Base-by-base conservation (phyloP, 2,888 invertebrate species). In the Tetranychus truncatus region DNA sequence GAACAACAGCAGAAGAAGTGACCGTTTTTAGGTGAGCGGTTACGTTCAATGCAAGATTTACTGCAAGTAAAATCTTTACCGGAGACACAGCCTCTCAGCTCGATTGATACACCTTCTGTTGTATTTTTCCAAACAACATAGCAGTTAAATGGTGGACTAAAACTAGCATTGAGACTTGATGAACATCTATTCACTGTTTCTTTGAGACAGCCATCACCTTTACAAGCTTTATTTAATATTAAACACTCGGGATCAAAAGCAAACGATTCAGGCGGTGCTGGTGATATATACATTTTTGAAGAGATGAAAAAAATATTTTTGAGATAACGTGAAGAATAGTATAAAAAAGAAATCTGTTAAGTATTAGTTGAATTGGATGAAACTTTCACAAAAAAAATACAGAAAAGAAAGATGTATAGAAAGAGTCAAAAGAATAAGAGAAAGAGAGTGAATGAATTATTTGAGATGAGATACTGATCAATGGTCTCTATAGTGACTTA, bases 401-500 rank as follows among this genome's bases (percentile, higher is more conserved):
- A 15, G 55, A 55, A 15, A 15, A 55, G 55, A 15, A 55, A 55
- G 55, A 55, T 55, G 55, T 9, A 55, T 9, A 55, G 55, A 55
- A 55, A 55, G 55, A 55, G 7, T 2, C 15, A 55, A 69, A 20
- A 69, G 21, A 69, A 24, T 6, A 11, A 69, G 11, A 69, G 20
- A n/a, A 21, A 69, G 67, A 67, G n/a, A 18, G 18, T 21, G 67
- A 67, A 21, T 21, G 67, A 67, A 9, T 21, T 9, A 11, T 3
- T 11, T 8, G 67, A 67, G 11, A 18, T 9, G 15, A 55, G 55
- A 55, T 55, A 55, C 55, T 55, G 55, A 55, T 55, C 55, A 55
- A 7, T 55, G 55, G 55, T 55, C 55, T 55, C 55, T 55, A 55
- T 55, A 55, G 55, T 55, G 55, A 55, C 15, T 55, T 45, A 88